Evolutionary conservation across 2,113 vertebrate genomes (phyloP).

Genomic region (Thryonomys swinderianus): DNA sequence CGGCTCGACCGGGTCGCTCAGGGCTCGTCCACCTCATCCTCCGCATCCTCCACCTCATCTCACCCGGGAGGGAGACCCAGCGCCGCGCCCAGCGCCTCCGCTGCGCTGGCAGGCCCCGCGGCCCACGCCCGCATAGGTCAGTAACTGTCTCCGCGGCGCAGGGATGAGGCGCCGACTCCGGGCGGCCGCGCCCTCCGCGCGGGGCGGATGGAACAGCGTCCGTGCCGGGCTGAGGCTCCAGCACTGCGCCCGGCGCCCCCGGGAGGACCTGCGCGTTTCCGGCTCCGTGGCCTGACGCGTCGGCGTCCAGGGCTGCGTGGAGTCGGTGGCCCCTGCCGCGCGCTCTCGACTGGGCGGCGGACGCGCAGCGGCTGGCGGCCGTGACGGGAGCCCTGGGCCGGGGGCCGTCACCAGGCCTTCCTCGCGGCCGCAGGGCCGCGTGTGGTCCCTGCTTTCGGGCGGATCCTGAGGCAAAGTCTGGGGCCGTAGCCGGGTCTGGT

Average conservation of each 20-base stretch:
- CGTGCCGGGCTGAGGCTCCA: not conserved
- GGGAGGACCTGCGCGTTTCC: not conserved
- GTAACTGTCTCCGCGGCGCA: slow-evolving; percentile 79
- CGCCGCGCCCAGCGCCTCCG: slow-evolving; percentile 87
- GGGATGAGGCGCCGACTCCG: not conserved
- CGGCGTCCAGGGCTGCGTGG: too few species aligned
- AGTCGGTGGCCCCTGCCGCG: not conserved
- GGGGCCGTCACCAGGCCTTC: not conserved
- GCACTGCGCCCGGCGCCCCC: not conserved
- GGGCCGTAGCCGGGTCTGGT: not conserved
- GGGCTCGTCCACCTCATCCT: slow-evolving; percentile 99
- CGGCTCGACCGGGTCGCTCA: slow-evolving; percentile 97
- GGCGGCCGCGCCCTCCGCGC: not conserved
- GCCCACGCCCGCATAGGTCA: slow-evolving; percentile 96
- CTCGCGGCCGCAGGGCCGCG: not conserved
- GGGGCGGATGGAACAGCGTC: not conserved
- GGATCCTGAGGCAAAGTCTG: not conserved
- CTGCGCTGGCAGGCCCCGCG: slow-evolving; percentile 92
- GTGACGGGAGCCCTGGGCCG: not conserved
- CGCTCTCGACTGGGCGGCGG: not conserved
- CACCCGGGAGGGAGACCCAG: slow-evolving; percentile 94
- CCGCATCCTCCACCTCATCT: slow-evolving; percentile 98
- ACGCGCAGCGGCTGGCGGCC: not conserved
- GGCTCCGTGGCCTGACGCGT: not conserved
- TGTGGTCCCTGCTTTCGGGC: not conserved